phyloP scores from a whole-genome alignment of 2,113 vertebrate species.

The Pteruthius melanotis region DNA sequence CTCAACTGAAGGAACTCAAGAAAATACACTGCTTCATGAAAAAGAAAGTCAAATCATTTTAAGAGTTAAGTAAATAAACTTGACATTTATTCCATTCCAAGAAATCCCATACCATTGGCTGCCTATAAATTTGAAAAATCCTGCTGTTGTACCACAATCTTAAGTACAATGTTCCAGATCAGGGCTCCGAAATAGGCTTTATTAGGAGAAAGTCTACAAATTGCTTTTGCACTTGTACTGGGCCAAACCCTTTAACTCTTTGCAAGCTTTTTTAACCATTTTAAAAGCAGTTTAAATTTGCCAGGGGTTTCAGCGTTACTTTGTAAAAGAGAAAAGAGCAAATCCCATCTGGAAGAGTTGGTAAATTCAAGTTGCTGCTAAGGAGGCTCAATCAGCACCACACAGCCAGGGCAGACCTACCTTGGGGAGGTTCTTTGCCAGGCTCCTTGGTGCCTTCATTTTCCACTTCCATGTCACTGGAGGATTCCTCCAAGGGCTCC shows the following conservation, averaged over 20 bases:
- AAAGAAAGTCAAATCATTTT: conserved; percentile 49
- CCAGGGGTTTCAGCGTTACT: neutral
- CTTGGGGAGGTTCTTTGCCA: neutral
- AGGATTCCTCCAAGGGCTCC: conserved; percentile 70
- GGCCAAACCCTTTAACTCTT: conserved; percentile 22
- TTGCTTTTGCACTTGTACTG: conserved; percentile 11
- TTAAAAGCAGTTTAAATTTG: neutral
- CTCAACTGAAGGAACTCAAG: neutral
- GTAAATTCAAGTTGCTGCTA: neutral
- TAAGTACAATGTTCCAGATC: neutral
- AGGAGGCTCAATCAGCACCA: neutral
- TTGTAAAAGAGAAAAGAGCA: neutral
- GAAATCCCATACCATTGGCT: conserved; percentile 36
- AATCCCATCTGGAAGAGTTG: neutral
- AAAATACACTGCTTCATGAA: conserved; percentile 7
- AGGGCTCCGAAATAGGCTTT: neutral
- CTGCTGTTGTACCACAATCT: neutral
- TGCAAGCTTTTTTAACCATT: neutral
- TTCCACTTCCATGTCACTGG: conserved; percentile 76
- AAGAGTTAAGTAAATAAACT: conserved; percentile 60
- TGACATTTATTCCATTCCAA: conserved; percentile 52
- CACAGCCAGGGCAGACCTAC: conserved; percentile 5
- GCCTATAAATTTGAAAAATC: conserved; percentile 34
- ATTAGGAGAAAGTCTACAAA: neutral
- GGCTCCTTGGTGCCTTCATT: neutral